A percentile compares a stretch with the other conserved stretches of the same genome.
Conservation (phyloP, 2,888 invertebrate genomes). For the Chrysomela aeneicollis region DNA sequence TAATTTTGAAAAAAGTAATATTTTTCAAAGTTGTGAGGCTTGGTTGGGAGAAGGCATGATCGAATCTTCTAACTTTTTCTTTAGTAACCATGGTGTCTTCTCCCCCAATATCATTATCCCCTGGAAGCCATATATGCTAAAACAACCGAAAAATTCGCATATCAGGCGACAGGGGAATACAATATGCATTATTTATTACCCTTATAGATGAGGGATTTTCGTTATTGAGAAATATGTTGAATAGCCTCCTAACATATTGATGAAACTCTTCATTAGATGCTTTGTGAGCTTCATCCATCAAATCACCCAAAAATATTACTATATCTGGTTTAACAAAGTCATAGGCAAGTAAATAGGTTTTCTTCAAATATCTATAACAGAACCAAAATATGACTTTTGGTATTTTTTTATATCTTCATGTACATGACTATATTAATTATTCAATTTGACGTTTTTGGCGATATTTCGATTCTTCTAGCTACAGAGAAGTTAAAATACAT, state of each 20-base stretch:
- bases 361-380: conserved; percentile 75
- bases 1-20: conserved; percentile 78
- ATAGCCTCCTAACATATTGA: conserved; percentile 78
- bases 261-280: conserved; percentile 75
- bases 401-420: no score
- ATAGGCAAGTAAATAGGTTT: conserved; percentile 79
- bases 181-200: conserved; percentile 46
- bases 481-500: no score
- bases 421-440: no score
- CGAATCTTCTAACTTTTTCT: conserved; percentile 75
- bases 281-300: conserved; percentile 93
- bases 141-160: conserved; percentile 24
- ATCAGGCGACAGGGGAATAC: neutral
- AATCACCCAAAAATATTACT: conserved; percentile 90
- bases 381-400: conserved; percentile 22
- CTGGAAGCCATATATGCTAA: conserved; percentile 86
- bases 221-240: conserved; percentile 67
- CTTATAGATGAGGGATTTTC: conserved; percentile 51
- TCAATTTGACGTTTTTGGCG: no score
- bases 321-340: conserved; percentile 81
- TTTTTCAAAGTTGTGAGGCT: conserved; percentile 69
- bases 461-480: no score
- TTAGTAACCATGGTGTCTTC: conserved; percentile 78
- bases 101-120: conserved; percentile 98
- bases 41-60: conserved; percentile 76